Evolutionary conservation across 1,140 invertebrate species (phyloP), one percentile per base, ranked within the genome.

Genomic region (Neocloeon triangulifer): DNA sequence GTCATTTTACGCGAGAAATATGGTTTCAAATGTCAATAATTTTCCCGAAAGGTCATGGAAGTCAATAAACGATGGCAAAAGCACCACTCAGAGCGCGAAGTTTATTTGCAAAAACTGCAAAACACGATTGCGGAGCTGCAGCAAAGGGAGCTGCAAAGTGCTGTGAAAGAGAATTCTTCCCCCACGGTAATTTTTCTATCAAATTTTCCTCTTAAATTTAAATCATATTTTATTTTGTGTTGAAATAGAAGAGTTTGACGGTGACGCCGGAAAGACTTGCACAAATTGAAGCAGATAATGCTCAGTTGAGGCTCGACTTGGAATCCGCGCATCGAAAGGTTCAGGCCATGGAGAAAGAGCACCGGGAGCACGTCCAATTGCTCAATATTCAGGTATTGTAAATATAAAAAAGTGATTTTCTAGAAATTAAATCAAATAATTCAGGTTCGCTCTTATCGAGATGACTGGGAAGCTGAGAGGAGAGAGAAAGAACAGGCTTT

Each of bases 31-130:
- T 9, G 29, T 21, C 20, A 17, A 5, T 22, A 17, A 25, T 23
- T 25, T 14, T 4, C 5, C 37, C 29, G 13, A 38, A n/a, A 51
- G 49, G 39, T 49, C 14, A 45, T 42, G 1, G 39, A 43, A 26
- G 45, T 49, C 10, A 51, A 51, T 39, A 44, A 45, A 28, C 35
- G 47, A 27, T 51, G 49, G 49, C 45, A 49, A 21, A 41, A 43
- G 14, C 49, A 49, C 38, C 46, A 51, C 33, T 44, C 39, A 16
- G 46, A 49, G 19, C 33, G 45, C 19, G 47, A 49, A 30, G 30
- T 43, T 5, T 51, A 47, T 36, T 43, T 51, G 4, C 39, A 51
- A 19, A 39, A 41, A 8, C 39, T 51, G 20, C 40, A 46, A 14
- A 35, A 38, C 9, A 48, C 47, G 10, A 46, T 51, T 13, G 41